phyloP scores from a whole-genome alignment of 2,797 vertebrate genomes.

The Rhincodon typus region DNA sequence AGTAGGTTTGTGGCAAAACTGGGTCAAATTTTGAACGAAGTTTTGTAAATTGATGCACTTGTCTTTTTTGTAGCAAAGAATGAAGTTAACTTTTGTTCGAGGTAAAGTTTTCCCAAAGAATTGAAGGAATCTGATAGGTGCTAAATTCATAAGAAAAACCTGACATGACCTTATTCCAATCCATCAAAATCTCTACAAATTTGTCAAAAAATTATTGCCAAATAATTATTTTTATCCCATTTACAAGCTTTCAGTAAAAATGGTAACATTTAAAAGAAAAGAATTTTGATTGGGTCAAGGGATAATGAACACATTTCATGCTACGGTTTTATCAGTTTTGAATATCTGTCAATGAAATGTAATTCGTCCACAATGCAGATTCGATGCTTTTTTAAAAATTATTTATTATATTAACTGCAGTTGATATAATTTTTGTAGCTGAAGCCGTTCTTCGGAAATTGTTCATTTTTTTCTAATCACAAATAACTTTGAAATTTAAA shows the following conservation, averaged over 20 bases:
- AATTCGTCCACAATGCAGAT: not conserved
- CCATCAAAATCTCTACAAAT: not conserved
- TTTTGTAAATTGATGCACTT: too few species aligned
- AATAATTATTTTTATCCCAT: not conserved
- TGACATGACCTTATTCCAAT: not conserved
- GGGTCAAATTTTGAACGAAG: not conserved
- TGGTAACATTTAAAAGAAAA: not conserved
- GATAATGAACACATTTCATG: not conserved
- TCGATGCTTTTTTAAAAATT: not conserved
- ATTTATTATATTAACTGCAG: not conserved
- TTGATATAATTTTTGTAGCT: not conserved
- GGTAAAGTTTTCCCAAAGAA: not conserved
- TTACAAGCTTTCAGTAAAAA: not conserved
- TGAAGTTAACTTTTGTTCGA: not conserved
- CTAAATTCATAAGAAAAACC: not conserved
- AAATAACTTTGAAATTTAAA: not conserved
- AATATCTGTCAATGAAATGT: constrained; percentile 15
- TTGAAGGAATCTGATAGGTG: too few species aligned
- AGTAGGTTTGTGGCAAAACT: not conserved
- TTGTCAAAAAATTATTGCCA: not conserved
- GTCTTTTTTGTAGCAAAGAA: not conserved
- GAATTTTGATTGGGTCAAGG: not conserved
- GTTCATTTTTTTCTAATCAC: not conserved
- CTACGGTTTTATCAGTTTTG: not conserved
- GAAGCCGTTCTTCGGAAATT: not conserved